phyloP scores from a whole-genome alignment of 1,140 invertebrate species.

The Ylistrum balloti region DNA sequence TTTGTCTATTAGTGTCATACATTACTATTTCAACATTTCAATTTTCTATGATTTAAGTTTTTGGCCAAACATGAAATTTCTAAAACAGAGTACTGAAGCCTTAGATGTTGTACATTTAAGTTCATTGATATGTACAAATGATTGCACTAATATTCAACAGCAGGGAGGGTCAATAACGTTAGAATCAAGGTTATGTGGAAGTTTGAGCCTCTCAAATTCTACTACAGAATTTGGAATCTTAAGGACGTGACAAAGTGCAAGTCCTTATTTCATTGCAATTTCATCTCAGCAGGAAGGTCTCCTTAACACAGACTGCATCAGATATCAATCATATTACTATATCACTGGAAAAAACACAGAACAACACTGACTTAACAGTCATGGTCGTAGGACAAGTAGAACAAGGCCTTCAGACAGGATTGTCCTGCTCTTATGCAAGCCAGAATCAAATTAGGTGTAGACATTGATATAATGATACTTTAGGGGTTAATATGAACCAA shows the following conservation, averaged over 20 bases:
- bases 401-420: no score
- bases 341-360: background rate
- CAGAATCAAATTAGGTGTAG: no score
- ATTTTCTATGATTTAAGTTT: no score
- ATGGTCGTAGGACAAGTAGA: no score
- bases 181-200: background rate
- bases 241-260: background rate
- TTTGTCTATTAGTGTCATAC: no score
- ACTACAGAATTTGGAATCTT: background rate
- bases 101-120: background rate
- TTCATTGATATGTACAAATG: background rate
- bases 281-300: background rate
- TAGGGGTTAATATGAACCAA: no score
- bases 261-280: slow-evolving; percentile 40
- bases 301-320: background rate
- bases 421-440: no score
- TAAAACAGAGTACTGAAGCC: background rate
- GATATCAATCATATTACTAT: background rate
- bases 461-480: no score
- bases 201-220: background rate
- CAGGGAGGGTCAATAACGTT: no score
- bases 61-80: background rate
- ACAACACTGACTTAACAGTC: no score
- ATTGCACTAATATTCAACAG: background rate
- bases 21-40: no score